Base-by-base conservation (phyloP, 2,888 invertebrate genomes). In the Acanthacorydalis orientalis region DNA sequence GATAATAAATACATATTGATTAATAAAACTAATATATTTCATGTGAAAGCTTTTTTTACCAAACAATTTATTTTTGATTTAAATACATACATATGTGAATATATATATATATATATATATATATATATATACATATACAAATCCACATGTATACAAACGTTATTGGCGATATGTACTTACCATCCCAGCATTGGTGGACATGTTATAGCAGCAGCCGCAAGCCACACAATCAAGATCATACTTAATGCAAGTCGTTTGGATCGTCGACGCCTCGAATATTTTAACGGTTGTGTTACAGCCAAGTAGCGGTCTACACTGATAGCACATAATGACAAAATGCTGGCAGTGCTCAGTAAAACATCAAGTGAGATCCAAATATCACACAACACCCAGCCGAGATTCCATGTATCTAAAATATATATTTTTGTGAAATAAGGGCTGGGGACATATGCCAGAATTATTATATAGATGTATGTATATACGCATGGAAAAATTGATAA, bases 101-200 rank as follows among this genome's bases (percentile, higher is more conserved):
- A 23, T 23, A 23, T 23, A 23, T 23, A 23, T 23, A 23, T 23
- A 23, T 23, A 23, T 23, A 23, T 23, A 23, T 23, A 23, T 23
- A 23, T 23, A 23, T 23, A 23, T 23, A 23, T 23, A 23, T 23
- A 23, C 6, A 23, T 23, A 23, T 23, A 23, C 6, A 23, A 4
- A 23, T 23, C 2, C 2, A 6, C 23, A 6, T 4, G 2, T 23
- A 23, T 23, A 6, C 6, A 23, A 23, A 23, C 2, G 6, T 4
- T 23, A 23, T 23, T 23, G 23, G n/a, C 6, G 23, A 23, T 23
- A 23, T 23, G 23, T 23, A 68, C 76, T 74, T 64, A 84, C 90
- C 91, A 91, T 57, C 90, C 91, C 54, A 93, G 77, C 68, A 96
- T 83, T 3, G 93, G 92, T 1, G 95, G 95, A 56, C 92, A 89